Evolutionary conservation across 2,888 invertebrate genomes (phyloP), one percentile per base, ranked within the genome.

Genomic region (Nineta flava): DNA sequence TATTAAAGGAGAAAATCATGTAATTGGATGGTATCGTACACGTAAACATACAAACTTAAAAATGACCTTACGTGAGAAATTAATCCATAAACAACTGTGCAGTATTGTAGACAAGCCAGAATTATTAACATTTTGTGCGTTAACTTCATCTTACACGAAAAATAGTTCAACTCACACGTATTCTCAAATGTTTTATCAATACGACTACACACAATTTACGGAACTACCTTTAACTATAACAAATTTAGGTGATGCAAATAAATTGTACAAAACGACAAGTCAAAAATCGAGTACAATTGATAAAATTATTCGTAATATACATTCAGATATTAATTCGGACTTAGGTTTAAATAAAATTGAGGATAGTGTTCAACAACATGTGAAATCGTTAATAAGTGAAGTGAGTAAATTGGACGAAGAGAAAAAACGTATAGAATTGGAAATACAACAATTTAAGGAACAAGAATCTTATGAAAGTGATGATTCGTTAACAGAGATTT

Each of bases 21-120:
- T 81, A 17, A 74, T 82, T 9, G 82, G 79, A 19, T 82, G 82
- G 81, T 82, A 78, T 60, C 76, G 75, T 61, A 80, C 75, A 58
- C 71, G 77, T 54, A 69, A 70, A 54, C 71, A 73, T 48, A 68
- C 68, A 46, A 67, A 65, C 42, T 67, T 77, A 21, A 71, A 69
- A 55, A 72, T 76, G n/a, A 76, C 78, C 2, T 67, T 81, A 53
- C 65, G 78, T 52, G 80, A 82, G 55, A 77, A 74, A 64, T 61
- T 77, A 53, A 67, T 82, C 54, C 76, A 81, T 48, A 77, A 74
- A 62, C 75, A 77, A 45, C 65, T 83, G 41, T 71, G 74, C 51
- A 70, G 73, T 42, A 69, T 74, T 54, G 78, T 81, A 61, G 66
- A 69, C 56, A 67, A 71, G 53, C 66, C 69, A n/a, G 76, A 79